Evolutionary conservation across 1,140 invertebrate genomes (phyloP).

Genomic region (Lasioglossum baleicum): DNA sequence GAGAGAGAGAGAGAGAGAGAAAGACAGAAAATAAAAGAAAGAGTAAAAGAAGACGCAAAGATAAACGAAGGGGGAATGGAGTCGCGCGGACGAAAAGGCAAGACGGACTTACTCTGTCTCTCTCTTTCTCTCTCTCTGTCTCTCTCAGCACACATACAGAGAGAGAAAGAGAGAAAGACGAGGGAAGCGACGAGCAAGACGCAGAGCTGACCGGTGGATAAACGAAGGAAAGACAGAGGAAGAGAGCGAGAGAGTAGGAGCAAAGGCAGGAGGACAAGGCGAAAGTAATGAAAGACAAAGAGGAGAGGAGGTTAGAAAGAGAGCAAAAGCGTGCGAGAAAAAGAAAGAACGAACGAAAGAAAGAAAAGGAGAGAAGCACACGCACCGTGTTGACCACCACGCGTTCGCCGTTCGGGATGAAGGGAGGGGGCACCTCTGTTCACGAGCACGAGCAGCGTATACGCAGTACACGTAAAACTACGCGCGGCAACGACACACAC

Average conservation of each 20-base stretch:
- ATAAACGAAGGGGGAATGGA: no score
- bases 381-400: constrained; percentile 68
- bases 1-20: background rate
- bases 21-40: background rate
- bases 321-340: constrained; percentile 27
- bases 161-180: no score
- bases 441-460: constrained; percentile 52
- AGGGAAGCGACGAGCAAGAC: no score
- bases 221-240: background rate
- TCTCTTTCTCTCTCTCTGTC: no score
- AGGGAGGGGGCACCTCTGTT: constrained; percentile 55
- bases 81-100: no score
- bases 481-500: constrained; percentile 54
- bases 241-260: constrained; percentile 11
- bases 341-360: constrained; percentile 13
- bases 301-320: background rate
- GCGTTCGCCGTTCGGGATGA: constrained; percentile 55
- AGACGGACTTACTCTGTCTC: no score
- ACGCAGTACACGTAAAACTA: constrained; percentile 51
- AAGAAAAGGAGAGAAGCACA: constrained; percentile 48
- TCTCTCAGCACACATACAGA: no score
- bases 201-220: no score
- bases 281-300: background rate
- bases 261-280: background rate
- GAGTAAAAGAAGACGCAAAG: no score